These are phyloP conservation scores for Atrina japonica DNA, from an alignment of 2,888 invertebrate species.

Conservation along the genomic window DNA sequence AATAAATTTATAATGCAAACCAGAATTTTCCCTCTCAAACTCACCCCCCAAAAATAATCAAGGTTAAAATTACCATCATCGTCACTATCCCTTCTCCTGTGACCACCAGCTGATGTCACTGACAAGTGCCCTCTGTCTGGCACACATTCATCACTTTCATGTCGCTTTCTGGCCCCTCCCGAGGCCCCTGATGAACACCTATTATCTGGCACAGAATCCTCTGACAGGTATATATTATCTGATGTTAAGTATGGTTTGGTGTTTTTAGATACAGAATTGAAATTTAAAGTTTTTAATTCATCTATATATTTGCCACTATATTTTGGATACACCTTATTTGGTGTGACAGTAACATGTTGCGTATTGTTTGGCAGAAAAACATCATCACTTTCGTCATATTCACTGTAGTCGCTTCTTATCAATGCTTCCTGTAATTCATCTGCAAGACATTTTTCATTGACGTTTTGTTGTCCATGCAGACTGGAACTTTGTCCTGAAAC, in stretches of 20 bases:
- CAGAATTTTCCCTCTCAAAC: too few species aligned
- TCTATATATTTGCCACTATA: slow-evolving; percentile 57
- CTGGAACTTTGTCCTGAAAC: too few species aligned
- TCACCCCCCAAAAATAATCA: too few species aligned
- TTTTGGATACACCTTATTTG: slow-evolving; percentile 57
- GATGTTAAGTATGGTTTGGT: slow-evolving; percentile 61
- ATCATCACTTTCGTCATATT: slow-evolving; percentile 55
- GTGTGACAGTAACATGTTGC: slow-evolving; percentile 12
- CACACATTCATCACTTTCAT: too few species aligned
- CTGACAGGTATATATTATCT: slow-evolving; percentile 87
- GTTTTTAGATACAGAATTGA: slow-evolving; percentile 65
- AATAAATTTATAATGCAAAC: background rate
- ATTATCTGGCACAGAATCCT: slow-evolving; percentile 57
- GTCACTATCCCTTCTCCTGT: slow-evolving; percentile 24
- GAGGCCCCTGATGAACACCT: too few species aligned
- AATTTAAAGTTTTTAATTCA: slow-evolving; percentile 55
- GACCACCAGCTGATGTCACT: slow-evolving; percentile 11
- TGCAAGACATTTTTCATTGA: slow-evolving; percentile 67
- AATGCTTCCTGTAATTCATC: slow-evolving; percentile 71
- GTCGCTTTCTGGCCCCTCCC: background rate
- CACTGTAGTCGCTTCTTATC: slow-evolving; percentile 42
- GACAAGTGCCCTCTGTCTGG: slow-evolving; percentile 26
- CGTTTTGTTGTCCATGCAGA: slow-evolving; percentile 8
- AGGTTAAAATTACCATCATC: too few species aligned
- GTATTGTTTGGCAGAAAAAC: slow-evolving; percentile 49